Evolutionary conservation across 2,888 invertebrate genomes (phyloP), one percentile per base, ranked within the genome.

Genomic region (Xestia c-nigrum): DNA sequence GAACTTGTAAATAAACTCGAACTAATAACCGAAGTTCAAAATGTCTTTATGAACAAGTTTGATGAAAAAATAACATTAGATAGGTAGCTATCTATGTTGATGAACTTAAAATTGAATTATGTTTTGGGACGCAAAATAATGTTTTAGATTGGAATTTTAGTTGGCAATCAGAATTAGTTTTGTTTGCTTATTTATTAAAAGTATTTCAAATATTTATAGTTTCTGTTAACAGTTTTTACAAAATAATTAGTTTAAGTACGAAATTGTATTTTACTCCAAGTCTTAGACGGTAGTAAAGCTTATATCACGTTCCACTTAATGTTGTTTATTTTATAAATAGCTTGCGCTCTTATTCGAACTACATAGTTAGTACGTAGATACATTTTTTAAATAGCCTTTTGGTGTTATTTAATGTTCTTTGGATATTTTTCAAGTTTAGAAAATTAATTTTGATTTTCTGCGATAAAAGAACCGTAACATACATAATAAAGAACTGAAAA

Each of bases 1-100:
- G 61, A 80, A 86, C 59, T 72, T 72, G 66, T 61, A 69, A 70
- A 84, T 86, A 77, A 78, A 84, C 61, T 78, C 16, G 24, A 43
- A 68, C 19, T 64, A 64, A 74, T 74, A 71, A 74, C 16, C 5
- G 21, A 80, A 69, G 47, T 61, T 40, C 21, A 57, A 67, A 82
- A 82, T 76, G 55, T 63, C 55, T 72, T 81, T 75, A 10, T 50
- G 16, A 0, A 43, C 6, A 67, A 78, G 61, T 76, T 84, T 61
- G 40, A 64, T 81, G 55, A 63, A 75, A 80, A 80, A 75, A 72
- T 57, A 52, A 63, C n/a, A 57, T 24, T 46, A 55, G 14, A 61
- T 63, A 12, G 46, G 16, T 50, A 40, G n/a, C n/a, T n/a, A n/a
- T n/a, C 16, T 21, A 47, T 52, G 64, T 52, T 72, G 68, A 80